Evolutionary conservation across 2,888 invertebrate species (phyloP).

Genomic region (Horisme vitalbata): DNA sequence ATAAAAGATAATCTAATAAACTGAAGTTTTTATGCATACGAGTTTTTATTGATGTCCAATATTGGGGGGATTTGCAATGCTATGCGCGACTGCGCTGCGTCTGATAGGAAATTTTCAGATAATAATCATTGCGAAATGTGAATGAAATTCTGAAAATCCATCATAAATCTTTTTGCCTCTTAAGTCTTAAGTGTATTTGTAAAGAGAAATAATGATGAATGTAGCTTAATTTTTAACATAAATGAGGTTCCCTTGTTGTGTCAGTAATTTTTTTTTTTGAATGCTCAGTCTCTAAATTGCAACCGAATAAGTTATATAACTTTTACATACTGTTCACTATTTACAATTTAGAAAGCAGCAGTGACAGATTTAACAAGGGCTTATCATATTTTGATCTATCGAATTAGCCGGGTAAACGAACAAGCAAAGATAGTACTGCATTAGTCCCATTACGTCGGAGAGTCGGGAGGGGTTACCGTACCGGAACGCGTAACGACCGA

Average conservation of each 20-base stretch:
- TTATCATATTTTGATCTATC: slow-evolving; percentile 9
- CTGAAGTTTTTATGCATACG: slow-evolving; percentile 19
- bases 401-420: slow-evolving; percentile 15
- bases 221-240: too few relatives aligned
- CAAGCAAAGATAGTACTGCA: slow-evolving; percentile 44
- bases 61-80: not conserved
- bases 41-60: slow-evolving; percentile 12
- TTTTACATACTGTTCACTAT: too few relatives aligned
- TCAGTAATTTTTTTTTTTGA: too few relatives aligned
- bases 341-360: too few relatives aligned
- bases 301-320: too few relatives aligned
- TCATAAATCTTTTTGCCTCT: too few relatives aligned
- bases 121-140: not conserved
- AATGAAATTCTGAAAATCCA: too few relatives aligned
- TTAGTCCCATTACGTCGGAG: slow-evolving; percentile 51
- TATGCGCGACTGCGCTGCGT: not conserved
- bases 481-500: slow-evolving; percentile 48
- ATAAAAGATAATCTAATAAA: slow-evolving; percentile 21
- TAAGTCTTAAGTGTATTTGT: too few relatives aligned
- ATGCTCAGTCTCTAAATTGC: too few relatives aligned
- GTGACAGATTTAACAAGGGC: too few relatives aligned
- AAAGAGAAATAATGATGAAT: too few relatives aligned
- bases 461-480: slow-evolving; percentile 40
- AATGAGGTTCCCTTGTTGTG: too few relatives aligned
- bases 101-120: slow-evolving; percentile 2